Base-by-base conservation (phyloP, 2,888 invertebrate species). In the Ichneumoninae sp. region DNA sequence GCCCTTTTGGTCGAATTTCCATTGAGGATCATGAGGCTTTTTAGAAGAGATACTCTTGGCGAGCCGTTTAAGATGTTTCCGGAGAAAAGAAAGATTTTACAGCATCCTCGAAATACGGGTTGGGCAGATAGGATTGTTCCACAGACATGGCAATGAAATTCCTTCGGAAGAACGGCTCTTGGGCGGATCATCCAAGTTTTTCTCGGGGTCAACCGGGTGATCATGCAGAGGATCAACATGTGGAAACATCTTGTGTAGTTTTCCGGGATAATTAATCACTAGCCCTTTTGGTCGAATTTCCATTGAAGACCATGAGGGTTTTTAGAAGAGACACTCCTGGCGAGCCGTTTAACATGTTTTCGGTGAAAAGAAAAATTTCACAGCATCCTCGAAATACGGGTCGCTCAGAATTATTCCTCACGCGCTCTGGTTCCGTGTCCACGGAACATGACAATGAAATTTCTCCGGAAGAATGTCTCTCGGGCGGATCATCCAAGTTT, bases 371-470 rank as follows among this genome's bases (percentile, higher is more conserved):
- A 8, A 22, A 54, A 2, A n/a, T 54, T 19, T 19, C 19, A 19
- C 7, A 7, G 22, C 8, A 52, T 30, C 30, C 30, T 30, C 16
- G 60, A 10, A 62, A 1, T 1, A 6, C 26, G 33, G 3, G 7
- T 54, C 22, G 22, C 8, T 3, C 8, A 54, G 26, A 26, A 26
- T 26, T 26, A 26, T 26, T 26, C 26, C 13, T 6, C 44, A 44
- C 60, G 16, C 60, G 13, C 8, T 1, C 33, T 4, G 60, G 40
- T 10, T 26, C n/a, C 33, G 30, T 62, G 3, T 16, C 3, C 13
- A 10, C 10, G 40, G 40, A 72, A 57, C 40, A 44, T 72, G 72
- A 72, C 72, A 72, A 72, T 57, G 72, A 72, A 72, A 72, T 60
- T 72, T 44, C 72, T 3, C 2, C 40, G 36, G 4, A 72, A 60